Percentiles rank a stretch among this genome's conserved stretches.
These are phyloP conservation scores for Sanderia malayensis DNA, from an alignment of 30 jellyfish, hydroid and myxozoan species.

Conservation along the genomic window DNA sequence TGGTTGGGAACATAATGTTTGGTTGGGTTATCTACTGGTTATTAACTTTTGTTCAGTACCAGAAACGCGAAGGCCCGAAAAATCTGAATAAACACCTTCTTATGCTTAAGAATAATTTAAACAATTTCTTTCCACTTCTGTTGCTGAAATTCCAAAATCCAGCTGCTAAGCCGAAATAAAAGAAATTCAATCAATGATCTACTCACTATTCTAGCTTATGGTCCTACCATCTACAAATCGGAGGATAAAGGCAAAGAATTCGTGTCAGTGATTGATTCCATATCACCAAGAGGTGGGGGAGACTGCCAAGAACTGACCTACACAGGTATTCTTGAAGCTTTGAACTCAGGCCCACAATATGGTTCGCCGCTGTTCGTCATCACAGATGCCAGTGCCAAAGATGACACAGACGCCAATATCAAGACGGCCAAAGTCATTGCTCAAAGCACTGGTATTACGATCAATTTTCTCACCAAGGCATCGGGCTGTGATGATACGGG, in stretches of 20 bases:
- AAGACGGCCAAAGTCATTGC: conserved; percentile 78
- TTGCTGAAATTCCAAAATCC: no score
- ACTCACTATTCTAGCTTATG: conserved; percentile 44
- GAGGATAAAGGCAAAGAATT: conserved; percentile 51
- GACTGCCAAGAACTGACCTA: conserved; percentile 88
- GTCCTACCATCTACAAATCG: conserved; percentile 70
- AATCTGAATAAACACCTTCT: no score
- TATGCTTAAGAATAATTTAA: no score
- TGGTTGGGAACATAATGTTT: no score
- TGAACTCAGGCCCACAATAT: conserved; percentile 81
- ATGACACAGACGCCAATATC: conserved; percentile 55
- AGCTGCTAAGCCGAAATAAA: no score
- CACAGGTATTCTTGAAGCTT: conserved; percentile 79
- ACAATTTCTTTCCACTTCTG: no score
- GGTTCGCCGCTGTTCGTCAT: conserved; percentile 84
- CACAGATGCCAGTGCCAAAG: conserved; percentile 95
- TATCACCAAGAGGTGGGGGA: conserved; percentile 75
- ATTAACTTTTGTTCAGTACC: no score
- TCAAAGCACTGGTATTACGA: conserved; percentile 61
- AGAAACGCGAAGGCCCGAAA: no score
- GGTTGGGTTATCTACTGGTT: no score
- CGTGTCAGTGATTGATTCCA: conserved; percentile 38
- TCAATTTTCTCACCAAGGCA: conserved; percentile 69
- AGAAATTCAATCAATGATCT: no score
- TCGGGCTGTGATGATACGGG: conserved; percentile 79